Conservation (phyloP, 37 sponge, comb jelly and placozoan species). For the Cliona cf. orientalis region DNA sequence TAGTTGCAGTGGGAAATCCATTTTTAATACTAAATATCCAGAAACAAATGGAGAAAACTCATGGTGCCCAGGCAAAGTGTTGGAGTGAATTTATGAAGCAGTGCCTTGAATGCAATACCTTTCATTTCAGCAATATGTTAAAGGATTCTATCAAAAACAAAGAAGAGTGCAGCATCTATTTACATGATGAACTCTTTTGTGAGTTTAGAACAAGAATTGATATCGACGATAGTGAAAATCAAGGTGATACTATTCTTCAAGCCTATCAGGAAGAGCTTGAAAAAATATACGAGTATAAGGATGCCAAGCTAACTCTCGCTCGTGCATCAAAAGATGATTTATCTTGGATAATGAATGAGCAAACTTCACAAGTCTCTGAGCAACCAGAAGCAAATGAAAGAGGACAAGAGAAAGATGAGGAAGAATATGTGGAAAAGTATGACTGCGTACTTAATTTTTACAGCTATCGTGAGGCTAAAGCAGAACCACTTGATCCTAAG, state of each 20-base stretch:
- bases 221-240: background rate
- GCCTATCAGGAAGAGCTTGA: conserved; percentile 40
- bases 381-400: background rate
- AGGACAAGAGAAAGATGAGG: too few relatives aligned
- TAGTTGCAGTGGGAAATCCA: conserved; percentile 77
- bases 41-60: conserved; percentile 3
- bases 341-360: background rate
- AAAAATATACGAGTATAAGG: background rate
- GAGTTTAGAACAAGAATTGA: too few relatives aligned
- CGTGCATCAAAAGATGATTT: background rate
- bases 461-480: conserved; percentile 31
- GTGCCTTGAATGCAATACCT: conserved; percentile 56
- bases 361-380: background rate
- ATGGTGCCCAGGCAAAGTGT: too few relatives aligned
- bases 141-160: background rate
- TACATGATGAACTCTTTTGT: too few relatives aligned
- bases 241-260: conserved; percentile 34
- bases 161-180: background rate
- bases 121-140: background rate
- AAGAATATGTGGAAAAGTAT: too few relatives aligned
- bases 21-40: conserved; percentile 58
- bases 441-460: conserved; percentile 22
- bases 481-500: conserved; percentile 52
- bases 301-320: conserved; percentile 5
- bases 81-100: conserved; percentile 74